Evolutionary conservation across 1,140 invertebrate genomes (phyloP).

Genomic region (Caenorhabditis inopinata): DNA sequence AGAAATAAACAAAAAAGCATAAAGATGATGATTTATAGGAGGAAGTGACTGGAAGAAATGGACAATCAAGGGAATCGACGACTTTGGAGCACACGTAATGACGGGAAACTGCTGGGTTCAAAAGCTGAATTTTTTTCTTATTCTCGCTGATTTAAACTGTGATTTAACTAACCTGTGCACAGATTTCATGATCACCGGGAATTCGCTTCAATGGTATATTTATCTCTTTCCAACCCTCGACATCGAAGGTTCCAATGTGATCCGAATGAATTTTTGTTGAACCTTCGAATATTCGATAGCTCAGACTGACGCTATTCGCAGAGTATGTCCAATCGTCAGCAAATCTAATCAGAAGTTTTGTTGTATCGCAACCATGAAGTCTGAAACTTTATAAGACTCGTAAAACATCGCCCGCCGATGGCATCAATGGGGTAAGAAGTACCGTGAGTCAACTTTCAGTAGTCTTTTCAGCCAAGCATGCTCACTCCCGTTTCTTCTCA

Average conservation of each 20-base stretch:
- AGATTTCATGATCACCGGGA: constrained; percentile 3
- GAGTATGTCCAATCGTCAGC: constrained; percentile 16
- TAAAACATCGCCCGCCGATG: too few relatives aligned
- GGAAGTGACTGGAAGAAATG: neutral
- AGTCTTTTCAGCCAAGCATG: constrained; percentile 20
- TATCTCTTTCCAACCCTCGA: neutral
- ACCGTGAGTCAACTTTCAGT: constrained; percentile 7
- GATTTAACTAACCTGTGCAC: neutral
- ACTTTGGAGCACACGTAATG: constrained; percentile 1
- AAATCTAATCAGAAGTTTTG: neutral
- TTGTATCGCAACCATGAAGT: neutral
- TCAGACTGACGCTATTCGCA: neutral
- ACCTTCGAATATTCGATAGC: constrained; percentile 14
- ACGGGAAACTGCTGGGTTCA: constrained; percentile 1
- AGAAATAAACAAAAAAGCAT: neutral
- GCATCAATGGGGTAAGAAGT: too few relatives aligned
- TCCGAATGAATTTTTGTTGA: constrained; percentile 17
- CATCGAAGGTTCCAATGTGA: constrained; percentile 1
- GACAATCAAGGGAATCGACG: constrained; percentile 14
- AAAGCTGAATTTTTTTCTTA: neutral
- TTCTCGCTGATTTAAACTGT: neutral
- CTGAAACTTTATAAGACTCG: too few relatives aligned
- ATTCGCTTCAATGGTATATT: constrained; percentile 14
- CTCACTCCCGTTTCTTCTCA: constrained; percentile 3
- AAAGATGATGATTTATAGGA: neutral